These are phyloP conservation scores for Acridotheres tristis DNA, from an alignment of 2,797 vertebrate genomes.

Conservation along the genomic window DNA sequence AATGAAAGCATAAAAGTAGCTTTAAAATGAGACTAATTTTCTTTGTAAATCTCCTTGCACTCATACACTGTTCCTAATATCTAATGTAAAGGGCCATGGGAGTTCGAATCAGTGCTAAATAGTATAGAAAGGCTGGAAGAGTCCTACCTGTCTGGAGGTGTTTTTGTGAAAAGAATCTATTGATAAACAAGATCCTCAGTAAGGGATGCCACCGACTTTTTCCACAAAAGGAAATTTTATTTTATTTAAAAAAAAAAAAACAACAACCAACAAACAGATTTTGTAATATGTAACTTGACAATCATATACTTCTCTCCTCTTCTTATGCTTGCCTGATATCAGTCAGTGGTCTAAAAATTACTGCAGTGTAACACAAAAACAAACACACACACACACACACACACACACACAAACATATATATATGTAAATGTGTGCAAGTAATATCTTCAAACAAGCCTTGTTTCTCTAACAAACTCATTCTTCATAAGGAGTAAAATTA, in stretches of 20 bases:
- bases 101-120: background rate
- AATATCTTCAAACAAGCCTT: background rate
- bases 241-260: background rate
- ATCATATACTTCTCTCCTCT: background rate
- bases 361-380: background rate
- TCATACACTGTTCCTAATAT: background rate
- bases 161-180: background rate
- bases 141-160: background rate
- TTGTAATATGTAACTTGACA: background rate
- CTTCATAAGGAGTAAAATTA: background rate
- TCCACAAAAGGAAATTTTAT: background rate
- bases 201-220: background rate
- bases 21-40: background rate
- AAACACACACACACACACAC: background rate
- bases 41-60: background rate
- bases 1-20: background rate
- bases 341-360: background rate
- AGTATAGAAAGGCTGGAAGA: background rate
- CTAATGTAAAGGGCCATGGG: background rate
- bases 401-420: rapidly evolving
- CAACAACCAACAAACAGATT: background rate
- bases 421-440: background rate
- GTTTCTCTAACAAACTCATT: background rate
- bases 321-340: background rate
- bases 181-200: background rate